These are phyloP conservation scores for Agonopterix arenella DNA, from an alignment of 2,888 invertebrate genomes.

Conservation along the genomic window DNA sequence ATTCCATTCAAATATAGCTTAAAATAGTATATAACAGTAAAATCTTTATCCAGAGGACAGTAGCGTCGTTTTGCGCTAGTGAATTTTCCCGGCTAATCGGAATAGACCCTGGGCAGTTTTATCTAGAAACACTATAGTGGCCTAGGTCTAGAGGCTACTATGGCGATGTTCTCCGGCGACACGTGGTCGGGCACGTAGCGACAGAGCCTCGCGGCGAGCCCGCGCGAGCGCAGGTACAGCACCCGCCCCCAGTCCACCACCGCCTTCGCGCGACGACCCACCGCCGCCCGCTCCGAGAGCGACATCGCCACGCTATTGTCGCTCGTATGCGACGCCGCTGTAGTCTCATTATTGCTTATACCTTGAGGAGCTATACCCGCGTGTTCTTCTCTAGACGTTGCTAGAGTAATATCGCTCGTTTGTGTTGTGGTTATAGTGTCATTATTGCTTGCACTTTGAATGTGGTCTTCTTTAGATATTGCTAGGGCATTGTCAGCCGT, in stretches of 20 bases:
- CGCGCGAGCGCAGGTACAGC: slow-evolving; percentile 73
- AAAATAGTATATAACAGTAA: too few species aligned
- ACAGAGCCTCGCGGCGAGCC: slow-evolving; percentile 78
- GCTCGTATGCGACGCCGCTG: not conserved
- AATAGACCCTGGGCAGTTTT: too few species aligned
- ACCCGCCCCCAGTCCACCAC: slow-evolving; percentile 87
- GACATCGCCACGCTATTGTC: not conserved
- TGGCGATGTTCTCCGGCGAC: slow-evolving; percentile 88
- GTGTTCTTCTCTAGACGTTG: not conserved
- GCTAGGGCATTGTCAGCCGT: too few species aligned
- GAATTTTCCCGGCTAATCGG: too few species aligned
- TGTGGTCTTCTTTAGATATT: too few species aligned
- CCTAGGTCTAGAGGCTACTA: slow-evolving; percentile 75
- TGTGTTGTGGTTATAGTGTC: too few species aligned
- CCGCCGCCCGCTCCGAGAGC: slow-evolving; percentile 26
- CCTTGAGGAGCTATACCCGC: too few species aligned
- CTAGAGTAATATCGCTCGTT: too few species aligned
- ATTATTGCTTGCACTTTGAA: too few species aligned
- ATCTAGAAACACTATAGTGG: not conserved
- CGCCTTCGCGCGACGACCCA: slow-evolving; percentile 86
- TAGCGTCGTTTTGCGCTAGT: too few species aligned
- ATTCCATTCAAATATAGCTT: too few species aligned
- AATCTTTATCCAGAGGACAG: too few species aligned
- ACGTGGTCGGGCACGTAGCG: slow-evolving; percentile 80
- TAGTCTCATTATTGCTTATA: not conserved